Evolutionary conservation across 2,113 vertebrate species (phyloP), one percentile per base, ranked within the genome.

Genomic region (Tragelaphus imberbis): DNA sequence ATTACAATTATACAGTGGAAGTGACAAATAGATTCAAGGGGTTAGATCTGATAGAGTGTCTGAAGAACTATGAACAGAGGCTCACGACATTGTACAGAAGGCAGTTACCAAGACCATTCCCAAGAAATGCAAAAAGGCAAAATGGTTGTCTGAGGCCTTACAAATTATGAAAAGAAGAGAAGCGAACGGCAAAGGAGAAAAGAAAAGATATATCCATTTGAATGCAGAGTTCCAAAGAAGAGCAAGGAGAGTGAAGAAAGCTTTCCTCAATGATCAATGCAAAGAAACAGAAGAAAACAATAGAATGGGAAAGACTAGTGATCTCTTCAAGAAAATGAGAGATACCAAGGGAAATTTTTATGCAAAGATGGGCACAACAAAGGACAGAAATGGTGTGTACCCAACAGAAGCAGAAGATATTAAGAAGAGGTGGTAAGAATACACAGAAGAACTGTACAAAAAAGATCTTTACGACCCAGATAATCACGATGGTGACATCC

Each of bases 111-210:
- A 75, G 10, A 75, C 68, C n/a, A 75, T 23, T 23, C 68, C 68
- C 19, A 71, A 71, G n/a, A 71, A 23, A 71, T 40, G n/a, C n/a
- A 71, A 71, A 71, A 71, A 23, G 68, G n/a, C 68, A 40, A 71
- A 71, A 71, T 40, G 19, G 68, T 23, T 71, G n/a, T 23, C n/a
- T 71, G 12, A 12, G n/a, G 10, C 5, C 19, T 71, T 71, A 71
- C n/a, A 40, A 71, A 71, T 71, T 12, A 71, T 36, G n/a, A 23
- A 71, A 71, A 71, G n/a, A 71, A 71, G 19, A 40, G 19, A 71
- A 71, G n/a, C 2, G 0, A 71, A 71, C 0, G 4, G 19, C n/a
- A 71, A 71, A 71, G 19, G 19, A 36, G 19, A 36, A 71, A 21
- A 23, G 19, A 2, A 36, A 36, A 71, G 17, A 71, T 40, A 40